These are phyloP conservation scores for Florisuga fusca DNA, from an alignment of 2,797 vertebrate species.

Conservation along the genomic window DNA sequence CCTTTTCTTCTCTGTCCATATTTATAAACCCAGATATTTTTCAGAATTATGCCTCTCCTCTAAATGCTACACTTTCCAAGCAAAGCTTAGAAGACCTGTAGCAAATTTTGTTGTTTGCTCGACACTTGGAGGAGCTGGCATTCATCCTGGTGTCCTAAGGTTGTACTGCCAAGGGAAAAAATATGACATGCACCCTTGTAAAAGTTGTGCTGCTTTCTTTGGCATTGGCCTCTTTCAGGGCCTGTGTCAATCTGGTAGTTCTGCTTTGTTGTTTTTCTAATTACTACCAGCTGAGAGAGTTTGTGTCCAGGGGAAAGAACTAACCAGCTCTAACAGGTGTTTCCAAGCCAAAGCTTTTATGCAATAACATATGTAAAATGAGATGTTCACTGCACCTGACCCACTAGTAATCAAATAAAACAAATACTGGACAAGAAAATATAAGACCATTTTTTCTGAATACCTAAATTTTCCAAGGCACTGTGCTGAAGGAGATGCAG, in stretches of 20 bases:
- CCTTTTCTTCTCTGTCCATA: background rate
- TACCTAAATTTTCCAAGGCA: slow-evolving; percentile 6
- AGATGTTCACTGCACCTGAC: slow-evolving; percentile 21
- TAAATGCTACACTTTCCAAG: background rate
- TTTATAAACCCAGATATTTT: background rate
- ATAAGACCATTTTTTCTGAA: background rate
- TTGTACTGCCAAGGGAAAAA: slow-evolving; percentile 63
- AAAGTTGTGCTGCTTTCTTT: slow-evolving; percentile 66
- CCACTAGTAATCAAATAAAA: background rate
- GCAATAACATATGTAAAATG: background rate
- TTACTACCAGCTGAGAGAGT: slow-evolving; percentile 66
- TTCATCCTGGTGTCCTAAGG: background rate
- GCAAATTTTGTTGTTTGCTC: background rate
- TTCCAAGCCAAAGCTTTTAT: slow-evolving; percentile 48
- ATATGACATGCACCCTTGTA: background rate
- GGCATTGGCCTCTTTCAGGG: slow-evolving; percentile 34
- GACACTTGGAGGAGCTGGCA: background rate
- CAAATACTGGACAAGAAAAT: slow-evolving; percentile 21
- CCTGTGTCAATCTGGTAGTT: slow-evolving; percentile 53
- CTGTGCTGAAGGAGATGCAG: background rate
- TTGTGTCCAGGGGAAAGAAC: slow-evolving; percentile 38
- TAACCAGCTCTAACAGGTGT: slow-evolving; percentile 36
- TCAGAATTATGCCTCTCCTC: background rate
- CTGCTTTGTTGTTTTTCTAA: slow-evolving; percentile 73
- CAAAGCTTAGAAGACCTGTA: background rate